Conservation (phyloP, 1,140 invertebrate species). For the Saccostrea echinata region DNA sequence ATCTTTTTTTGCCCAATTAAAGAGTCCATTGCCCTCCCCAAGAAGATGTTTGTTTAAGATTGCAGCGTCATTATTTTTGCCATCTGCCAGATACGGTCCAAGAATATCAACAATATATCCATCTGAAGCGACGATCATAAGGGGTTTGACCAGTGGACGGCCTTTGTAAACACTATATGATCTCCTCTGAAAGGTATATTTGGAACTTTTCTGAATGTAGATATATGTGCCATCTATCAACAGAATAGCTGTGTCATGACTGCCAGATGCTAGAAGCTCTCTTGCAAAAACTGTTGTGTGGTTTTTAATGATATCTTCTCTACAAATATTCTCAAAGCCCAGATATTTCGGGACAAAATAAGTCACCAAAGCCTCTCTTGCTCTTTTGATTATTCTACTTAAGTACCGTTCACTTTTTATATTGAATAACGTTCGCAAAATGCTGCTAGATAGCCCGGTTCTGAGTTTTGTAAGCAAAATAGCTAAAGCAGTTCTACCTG, state of each 20-base stretch:
- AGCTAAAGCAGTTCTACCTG: too few relatives aligned
- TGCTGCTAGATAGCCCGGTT: background rate
- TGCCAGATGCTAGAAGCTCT: conserved; percentile 17
- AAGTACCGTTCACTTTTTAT: too few relatives aligned
- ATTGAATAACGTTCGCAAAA: too few relatives aligned
- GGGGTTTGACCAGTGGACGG: background rate
- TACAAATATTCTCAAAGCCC: conserved; percentile 10
- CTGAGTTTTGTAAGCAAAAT: background rate
- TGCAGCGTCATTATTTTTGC: conserved; percentile 4
- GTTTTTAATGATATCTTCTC: background rate
- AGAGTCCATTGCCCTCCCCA: background rate
- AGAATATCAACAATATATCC: conserved; percentile 5
- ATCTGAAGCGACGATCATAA: conserved; percentile 5
- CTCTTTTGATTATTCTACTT: too few relatives aligned
- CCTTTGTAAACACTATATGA: background rate
- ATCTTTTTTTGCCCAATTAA: background rate
- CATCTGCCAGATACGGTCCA: conserved; percentile 6
- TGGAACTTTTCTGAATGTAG: conserved; percentile 10
- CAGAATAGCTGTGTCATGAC: too few relatives aligned
- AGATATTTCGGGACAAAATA: background rate
- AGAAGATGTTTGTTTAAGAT: background rate
- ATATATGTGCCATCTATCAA: background rate
- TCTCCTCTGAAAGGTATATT: background rate
- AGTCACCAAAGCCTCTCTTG: background rate
- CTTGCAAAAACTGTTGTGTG: conserved; percentile 13